Conservation (phyloP, 2,888 invertebrate genomes). For the Melieria picta region DNA sequence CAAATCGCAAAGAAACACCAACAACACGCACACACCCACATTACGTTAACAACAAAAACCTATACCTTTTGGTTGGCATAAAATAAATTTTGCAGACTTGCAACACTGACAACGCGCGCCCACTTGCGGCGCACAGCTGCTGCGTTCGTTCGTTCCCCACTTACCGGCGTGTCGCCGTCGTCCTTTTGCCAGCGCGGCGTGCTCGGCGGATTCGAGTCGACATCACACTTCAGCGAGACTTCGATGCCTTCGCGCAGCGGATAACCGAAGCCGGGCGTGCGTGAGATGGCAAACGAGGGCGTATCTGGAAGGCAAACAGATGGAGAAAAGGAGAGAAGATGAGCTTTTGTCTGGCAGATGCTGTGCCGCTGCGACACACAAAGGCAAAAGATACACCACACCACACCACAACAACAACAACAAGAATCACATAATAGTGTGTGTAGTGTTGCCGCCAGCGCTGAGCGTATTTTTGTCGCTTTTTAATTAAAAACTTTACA, state of each 20-base stretch:
- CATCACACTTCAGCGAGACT: conserved; percentile 90
- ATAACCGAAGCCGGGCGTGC: conserved; percentile 92
- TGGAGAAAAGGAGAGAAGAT: conserved; percentile 1
- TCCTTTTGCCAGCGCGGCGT: conserved; percentile 84
- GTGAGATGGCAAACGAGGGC: conserved; percentile 91
- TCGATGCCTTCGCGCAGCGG: conserved; percentile 88
- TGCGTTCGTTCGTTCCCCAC: conserved; percentile 39
- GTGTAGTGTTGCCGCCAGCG: too few relatives aligned
- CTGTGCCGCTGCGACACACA: too few relatives aligned
- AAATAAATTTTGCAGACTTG: neutral
- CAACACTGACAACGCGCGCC: neutral
- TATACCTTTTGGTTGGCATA: too few relatives aligned
- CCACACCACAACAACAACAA: too few relatives aligned
- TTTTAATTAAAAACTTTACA: conserved; percentile 33
- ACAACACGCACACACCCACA: conserved; percentile 11
- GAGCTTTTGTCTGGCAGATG: neutral
- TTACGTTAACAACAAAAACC: too few relatives aligned
- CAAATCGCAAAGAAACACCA: conserved; percentile 8
- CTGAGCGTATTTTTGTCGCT: conserved; percentile 10
- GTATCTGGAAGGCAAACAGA: conserved; percentile 73
- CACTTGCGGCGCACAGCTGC: too few relatives aligned
- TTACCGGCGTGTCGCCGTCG: conserved; percentile 70
- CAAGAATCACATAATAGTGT: too few relatives aligned
- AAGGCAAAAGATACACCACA: too few relatives aligned
- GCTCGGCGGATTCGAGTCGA: conserved; percentile 91